phyloP scores from a whole-genome alignment of 2,797 vertebrate genomes.

The Thaleichthys pacificus region DNA sequence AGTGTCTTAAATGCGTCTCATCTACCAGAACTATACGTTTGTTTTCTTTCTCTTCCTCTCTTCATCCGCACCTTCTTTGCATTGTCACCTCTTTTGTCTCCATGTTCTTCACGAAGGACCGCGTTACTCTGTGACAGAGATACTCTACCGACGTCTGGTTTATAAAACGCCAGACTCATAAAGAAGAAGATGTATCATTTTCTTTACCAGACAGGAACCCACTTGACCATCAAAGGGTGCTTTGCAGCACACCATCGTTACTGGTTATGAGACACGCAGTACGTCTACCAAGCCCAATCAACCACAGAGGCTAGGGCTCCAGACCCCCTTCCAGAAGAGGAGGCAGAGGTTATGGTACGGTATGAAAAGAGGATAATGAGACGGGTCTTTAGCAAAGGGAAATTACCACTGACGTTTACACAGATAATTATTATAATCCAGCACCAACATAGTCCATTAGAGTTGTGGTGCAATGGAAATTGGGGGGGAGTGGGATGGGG shows the following conservation, averaged over 20 bases:
- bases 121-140: background rate
- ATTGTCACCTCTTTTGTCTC: too few species aligned
- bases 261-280: slow-evolving; percentile 9
- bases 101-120: too few species aligned
- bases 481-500: background rate
- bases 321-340: slow-evolving; percentile 41
- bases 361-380: slow-evolving; percentile 57
- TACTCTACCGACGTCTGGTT: too few species aligned
- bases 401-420: slow-evolving; percentile 68
- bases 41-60: too few species aligned
- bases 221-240: slow-evolving; percentile 21
- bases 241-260: slow-evolving; percentile 41
- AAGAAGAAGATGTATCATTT: background rate
- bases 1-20: too few species aligned
- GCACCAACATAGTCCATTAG: slow-evolving; percentile 67
- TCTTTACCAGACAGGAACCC: slow-evolving; percentile 9
- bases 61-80: too few species aligned
- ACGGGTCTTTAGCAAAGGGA: slow-evolving; percentile 58
- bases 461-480: slow-evolving; percentile 55
- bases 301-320: slow-evolving; percentile 13
- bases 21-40: too few species aligned
- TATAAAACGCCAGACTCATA: background rate
- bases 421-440: slow-evolving; percentile 77
- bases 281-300: too few species aligned
- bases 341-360: slow-evolving; percentile 51